These are phyloP conservation scores for Neelides sp. DNA, from an alignment of 1,140 invertebrate genomes.

Conservation along the genomic window DNA sequence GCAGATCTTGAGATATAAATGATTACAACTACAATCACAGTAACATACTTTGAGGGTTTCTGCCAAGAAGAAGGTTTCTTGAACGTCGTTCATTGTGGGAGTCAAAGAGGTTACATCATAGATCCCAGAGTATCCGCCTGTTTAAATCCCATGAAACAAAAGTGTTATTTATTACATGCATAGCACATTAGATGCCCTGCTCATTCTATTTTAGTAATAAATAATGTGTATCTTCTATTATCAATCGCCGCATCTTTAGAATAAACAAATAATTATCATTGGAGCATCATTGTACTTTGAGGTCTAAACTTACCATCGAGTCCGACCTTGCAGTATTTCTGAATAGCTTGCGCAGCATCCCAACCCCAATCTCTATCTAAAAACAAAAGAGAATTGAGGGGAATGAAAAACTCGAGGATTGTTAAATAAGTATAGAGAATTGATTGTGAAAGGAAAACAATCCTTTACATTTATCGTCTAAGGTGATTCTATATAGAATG, in stretches of 20 bases:
- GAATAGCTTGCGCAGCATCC: conserved; percentile 44
- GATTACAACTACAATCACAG: background rate
- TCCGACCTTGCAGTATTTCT: conserved; percentile 42
- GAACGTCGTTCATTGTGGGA: conserved; percentile 85
- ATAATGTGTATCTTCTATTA: too few species aligned
- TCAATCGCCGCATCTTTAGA: too few species aligned
- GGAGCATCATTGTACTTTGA: too few species aligned
- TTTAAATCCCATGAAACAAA: too few species aligned
- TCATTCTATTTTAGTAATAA: too few species aligned
- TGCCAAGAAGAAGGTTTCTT: conserved; percentile 96
- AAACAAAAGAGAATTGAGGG: background rate
- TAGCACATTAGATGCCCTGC: too few species aligned
- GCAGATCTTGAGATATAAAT: background rate
- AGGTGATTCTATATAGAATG: conserved; percentile 49
- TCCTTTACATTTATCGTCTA: conserved; percentile 49
- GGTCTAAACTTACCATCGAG: too few species aligned
- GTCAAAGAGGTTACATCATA: conserved; percentile 73
- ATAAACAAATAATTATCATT: too few species aligned
- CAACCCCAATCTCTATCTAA: conserved; percentile 7
- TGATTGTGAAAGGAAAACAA: conserved; percentile 50
- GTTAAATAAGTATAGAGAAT: conserved; percentile 32
- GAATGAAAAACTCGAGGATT: background rate
- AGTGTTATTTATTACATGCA: too few species aligned
- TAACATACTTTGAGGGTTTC: conserved; percentile 84
- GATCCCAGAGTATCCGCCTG: conserved; percentile 85